Percentiles rank a stretch among this genome's conserved stretches.
These are phyloP conservation scores for Tetragnatha versicolor DNA, from an alignment of 1,140 invertebrate genomes.

Conservation along the genomic window DNA sequence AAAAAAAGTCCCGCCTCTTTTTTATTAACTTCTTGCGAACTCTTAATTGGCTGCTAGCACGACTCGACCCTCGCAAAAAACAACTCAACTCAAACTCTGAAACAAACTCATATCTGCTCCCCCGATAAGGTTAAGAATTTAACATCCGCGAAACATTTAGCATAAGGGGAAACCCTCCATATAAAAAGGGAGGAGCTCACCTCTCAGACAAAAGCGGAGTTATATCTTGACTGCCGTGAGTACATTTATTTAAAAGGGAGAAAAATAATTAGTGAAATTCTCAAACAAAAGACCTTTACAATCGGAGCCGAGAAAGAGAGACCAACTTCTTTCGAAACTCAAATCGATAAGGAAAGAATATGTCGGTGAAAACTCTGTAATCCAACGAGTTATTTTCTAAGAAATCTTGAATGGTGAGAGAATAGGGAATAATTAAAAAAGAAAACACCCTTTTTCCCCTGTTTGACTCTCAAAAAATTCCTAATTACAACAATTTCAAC, in stretches of 20 bases:
- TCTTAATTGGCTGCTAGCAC: constrained; percentile 20
- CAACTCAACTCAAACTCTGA: constrained; percentile 22
- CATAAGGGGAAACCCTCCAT: constrained; percentile 8
- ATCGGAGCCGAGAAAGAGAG: no score
- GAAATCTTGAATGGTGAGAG: constrained; percentile 45
- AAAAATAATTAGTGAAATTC: constrained; percentile 46
- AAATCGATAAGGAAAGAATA: constrained; percentile 29
- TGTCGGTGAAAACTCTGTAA: constrained; percentile 41
- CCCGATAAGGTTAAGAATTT: constrained; percentile 38
- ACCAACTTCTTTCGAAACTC: neutral
- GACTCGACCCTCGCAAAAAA: constrained; percentile 11
- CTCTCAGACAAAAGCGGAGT: constrained; percentile 38
- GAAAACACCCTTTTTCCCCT: constrained; percentile 21
- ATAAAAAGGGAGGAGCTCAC: neutral
- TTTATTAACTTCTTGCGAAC: neutral
- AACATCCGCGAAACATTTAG: constrained; percentile 36
- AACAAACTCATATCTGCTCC: constrained; percentile 26
- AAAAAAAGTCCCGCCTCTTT: no score
- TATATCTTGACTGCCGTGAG: constrained; percentile 33
- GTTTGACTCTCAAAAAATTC: neutral
- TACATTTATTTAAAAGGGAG: constrained; percentile 21
- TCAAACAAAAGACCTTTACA: constrained; percentile 30
- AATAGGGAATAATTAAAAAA: constrained; percentile 37
- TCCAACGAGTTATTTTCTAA: constrained; percentile 43
- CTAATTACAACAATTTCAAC: constrained; percentile 46